Evolutionary conservation across 2,797 vertebrate species (phyloP).

Genomic region (Esox lucius): DNA sequence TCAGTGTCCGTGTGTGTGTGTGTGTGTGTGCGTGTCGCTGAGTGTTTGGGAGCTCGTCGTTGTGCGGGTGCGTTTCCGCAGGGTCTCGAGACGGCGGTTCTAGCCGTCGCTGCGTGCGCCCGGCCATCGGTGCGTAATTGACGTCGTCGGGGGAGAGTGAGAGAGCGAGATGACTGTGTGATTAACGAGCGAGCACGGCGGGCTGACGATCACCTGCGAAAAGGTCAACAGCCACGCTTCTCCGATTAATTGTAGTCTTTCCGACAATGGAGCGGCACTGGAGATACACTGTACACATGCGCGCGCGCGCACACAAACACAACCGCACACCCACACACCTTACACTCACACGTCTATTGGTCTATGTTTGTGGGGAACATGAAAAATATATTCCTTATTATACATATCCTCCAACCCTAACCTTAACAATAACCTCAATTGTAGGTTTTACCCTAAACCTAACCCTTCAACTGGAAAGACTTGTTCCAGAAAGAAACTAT

Average conservation of each 20-base stretch:
- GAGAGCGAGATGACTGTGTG: slow-evolving; percentile 74
- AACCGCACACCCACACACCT: neutral
- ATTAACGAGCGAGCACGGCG: slow-evolving; percentile 68
- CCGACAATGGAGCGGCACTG: slow-evolving; percentile 51
- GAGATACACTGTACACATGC: slow-evolving; percentile 27
- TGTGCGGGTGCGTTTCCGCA: slow-evolving; percentile 48
- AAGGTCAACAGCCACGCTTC: slow-evolving; percentile 80
- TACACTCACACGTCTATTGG: neutral
- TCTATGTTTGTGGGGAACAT: too few relatives aligned
- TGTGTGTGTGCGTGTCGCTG: slow-evolving; percentile 41
- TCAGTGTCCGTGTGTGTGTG: neutral
- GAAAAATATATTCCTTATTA: too few relatives aligned
- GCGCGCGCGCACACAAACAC: neutral
- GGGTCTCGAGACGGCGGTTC: slow-evolving; percentile 41
- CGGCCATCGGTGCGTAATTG: slow-evolving; percentile 64
- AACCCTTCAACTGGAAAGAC: too few relatives aligned
- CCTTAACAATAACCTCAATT: too few relatives aligned
- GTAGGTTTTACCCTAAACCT: too few relatives aligned
- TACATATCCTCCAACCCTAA: too few relatives aligned
- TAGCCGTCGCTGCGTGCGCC: slow-evolving; percentile 25
- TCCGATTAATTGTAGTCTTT: slow-evolving; percentile 78
- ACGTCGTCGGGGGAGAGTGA: slow-evolving; percentile 67
- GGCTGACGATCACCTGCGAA: slow-evolving; percentile 76
- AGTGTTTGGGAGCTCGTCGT: slow-evolving; percentile 34
- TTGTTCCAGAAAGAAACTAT: too few relatives aligned